phyloP scores from a whole-genome alignment of 2,113 vertebrate genomes.

The Grallaria varia region DNA sequence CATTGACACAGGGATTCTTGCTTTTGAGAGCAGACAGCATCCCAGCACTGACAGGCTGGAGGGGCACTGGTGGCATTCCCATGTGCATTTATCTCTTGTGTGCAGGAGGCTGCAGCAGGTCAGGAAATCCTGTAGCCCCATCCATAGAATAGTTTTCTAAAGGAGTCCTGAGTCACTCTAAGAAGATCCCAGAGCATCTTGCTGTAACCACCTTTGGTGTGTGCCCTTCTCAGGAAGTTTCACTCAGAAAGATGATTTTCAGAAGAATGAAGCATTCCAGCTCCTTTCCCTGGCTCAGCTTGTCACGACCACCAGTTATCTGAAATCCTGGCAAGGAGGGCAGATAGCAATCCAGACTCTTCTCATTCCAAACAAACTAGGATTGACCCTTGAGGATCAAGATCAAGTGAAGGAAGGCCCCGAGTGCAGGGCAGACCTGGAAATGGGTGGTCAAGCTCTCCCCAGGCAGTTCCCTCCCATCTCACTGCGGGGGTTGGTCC shows the following conservation, averaged over 20 bases:
- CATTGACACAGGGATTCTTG: not conserved
- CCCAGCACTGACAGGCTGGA: not conserved
- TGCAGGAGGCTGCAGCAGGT: not conserved
- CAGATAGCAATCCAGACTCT: not conserved
- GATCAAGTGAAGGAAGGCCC: not conserved
- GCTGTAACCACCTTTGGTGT: not conserved
- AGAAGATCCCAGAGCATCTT: not conserved
- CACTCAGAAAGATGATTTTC: not conserved
- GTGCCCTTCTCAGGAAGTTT: not conserved
- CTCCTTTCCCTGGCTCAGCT: not conserved
- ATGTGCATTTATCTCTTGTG: not conserved
- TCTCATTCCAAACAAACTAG: not conserved
- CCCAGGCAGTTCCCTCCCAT: not conserved
- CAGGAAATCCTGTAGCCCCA: not conserved
- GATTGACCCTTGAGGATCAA: not conserved
- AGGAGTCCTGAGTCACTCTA: not conserved
- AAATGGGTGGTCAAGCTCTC: not conserved
- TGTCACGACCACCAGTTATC: not conserved
- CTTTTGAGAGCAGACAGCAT: not conserved
- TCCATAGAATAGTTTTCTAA: not conserved
- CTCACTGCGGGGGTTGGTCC: not conserved
- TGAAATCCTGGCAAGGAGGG: not conserved
- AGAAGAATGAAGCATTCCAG: not conserved
- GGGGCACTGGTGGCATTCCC: not conserved
- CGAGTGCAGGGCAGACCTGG: not conserved